phyloP scores from a whole-genome alignment of 2,113 vertebrate species.

The Oryzias curvinotus region DNA sequence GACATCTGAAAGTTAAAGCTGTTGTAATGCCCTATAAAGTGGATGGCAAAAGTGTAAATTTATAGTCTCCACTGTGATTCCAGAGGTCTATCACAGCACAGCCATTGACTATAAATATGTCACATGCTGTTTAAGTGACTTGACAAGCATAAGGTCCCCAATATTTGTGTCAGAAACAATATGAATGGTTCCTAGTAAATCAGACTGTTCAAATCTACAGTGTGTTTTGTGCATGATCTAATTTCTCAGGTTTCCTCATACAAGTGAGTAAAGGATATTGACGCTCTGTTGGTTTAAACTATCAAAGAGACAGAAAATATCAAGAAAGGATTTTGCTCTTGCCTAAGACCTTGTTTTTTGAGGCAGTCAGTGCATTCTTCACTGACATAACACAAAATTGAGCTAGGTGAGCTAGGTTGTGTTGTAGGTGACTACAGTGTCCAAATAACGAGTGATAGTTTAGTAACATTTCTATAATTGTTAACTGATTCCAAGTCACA shows the following conservation, averaged over 20 bases:
- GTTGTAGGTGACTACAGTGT: no score
- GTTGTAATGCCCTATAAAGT: conserved; percentile 1
- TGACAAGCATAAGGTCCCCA: conserved; percentile 5
- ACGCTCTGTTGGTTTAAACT: conserved; percentile 39
- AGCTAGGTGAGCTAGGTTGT: no score
- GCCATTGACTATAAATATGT: conserved; percentile 2
- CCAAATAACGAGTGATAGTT: no score
- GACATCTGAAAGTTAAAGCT: conserved; percentile 36
- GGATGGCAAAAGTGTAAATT: neutral
- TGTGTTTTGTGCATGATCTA: conserved; percentile 5
- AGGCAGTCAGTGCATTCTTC: no score
- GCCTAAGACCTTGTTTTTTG: no score
- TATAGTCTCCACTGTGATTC: conserved; percentile 2
- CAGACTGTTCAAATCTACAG: conserved; percentile 1
- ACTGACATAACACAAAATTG: no score
- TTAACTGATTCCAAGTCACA: no score
- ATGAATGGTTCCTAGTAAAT: conserved; percentile 1
- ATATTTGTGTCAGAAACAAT: neutral
- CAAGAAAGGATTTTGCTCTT: no score
- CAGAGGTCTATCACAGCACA: neutral
- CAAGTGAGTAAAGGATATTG: conserved; percentile 30
- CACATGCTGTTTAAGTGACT: conserved; percentile 1
- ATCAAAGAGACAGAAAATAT: conserved; percentile 13
- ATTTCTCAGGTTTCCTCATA: conserved; percentile 6
- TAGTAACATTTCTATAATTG: no score